Base-by-base conservation (phyloP, 1,140 invertebrate genomes). In the Trichonephila clavipes region DNA sequence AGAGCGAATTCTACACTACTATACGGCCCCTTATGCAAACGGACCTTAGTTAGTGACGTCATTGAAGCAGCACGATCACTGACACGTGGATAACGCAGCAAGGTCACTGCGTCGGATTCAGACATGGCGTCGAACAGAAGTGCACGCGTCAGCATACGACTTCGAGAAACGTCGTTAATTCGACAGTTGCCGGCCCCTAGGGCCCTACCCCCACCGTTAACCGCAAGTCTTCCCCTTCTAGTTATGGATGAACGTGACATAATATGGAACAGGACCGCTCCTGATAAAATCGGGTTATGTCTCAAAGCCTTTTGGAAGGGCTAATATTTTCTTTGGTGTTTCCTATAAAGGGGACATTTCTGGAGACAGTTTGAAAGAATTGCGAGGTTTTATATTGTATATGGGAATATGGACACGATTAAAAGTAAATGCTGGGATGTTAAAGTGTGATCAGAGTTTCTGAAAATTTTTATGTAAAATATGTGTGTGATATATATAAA, bases 191-290 rank as follows among this genome's bases (percentile, higher is more conserved):
- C 28, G 28, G 3, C 69, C 28, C 24, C 69, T 18, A 18, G 24
- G 28, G 69, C 6, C 10, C 24, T 28, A 34, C 16, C 69, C 69
- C 28, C 69, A 24, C 69, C 64, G 6, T 28, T 28, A 77, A 77
- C 69, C 69, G 69, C 69, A 77, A 77, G 28, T 16, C 28, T 34
- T 77, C 28, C 69, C 18, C 14, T 10, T 18, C 69, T 64, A 77
- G 69, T 77, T 77, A 77, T 77, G 69, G 69, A 77, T 16, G 28
- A 77, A 77, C 69, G 69, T 77, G 69, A 77, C 69, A 77, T 77
- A 77, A 77, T 77, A 77, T 40, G 28, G 28, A 24, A 28, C 24
- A 77, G 24, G 69, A 24, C 5, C 14, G 24, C 16, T 34, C 5
- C 69, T 16, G 69, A 77, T 77, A 77, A 77, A 77, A 77, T 77